phyloP scores from a whole-genome alignment of 2,113 vertebrate genomes.

The Arothron firmamentum region DNA sequence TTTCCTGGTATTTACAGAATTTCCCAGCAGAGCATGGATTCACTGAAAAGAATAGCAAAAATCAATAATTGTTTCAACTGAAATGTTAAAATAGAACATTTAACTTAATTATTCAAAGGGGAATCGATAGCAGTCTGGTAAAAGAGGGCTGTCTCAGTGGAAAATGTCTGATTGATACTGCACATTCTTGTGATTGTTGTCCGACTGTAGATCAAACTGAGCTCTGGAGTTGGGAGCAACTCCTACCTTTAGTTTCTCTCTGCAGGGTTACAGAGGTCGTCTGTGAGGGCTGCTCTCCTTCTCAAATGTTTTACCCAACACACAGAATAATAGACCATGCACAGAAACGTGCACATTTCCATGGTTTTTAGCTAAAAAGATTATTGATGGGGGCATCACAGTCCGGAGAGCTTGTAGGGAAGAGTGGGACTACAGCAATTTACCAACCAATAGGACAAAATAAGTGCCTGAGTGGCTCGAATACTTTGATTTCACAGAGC shows the following conservation, averaged over 20 bases:
- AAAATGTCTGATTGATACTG: too few relatives aligned
- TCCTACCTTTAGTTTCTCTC: neutral
- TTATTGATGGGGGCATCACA: constrained; percentile 12
- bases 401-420: constrained; percentile 13
- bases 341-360: constrained; percentile 4
- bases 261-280: neutral
- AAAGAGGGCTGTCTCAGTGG: too few relatives aligned
- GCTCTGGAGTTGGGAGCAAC: neutral
- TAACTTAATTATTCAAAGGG: too few relatives aligned
- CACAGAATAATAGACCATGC: constrained; percentile 5
- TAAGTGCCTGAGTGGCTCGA: neutral
- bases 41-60: too few relatives aligned
- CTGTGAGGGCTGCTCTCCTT: neutral
- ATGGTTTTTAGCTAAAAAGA: constrained; percentile 21
- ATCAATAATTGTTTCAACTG: too few relatives aligned
- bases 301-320: neutral
- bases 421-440: constrained; percentile 1
- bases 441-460: constrained; percentile 2
- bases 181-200: neutral
- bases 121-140: too few relatives aligned
- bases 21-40: too few relatives aligned
- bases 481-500: neutral
- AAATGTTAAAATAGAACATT: too few relatives aligned
- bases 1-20: too few relatives aligned
- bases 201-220: neutral